Evolutionary conservation across 2,113 vertebrate species (phyloP).

Genomic region (Cardinalis cardinalis): DNA sequence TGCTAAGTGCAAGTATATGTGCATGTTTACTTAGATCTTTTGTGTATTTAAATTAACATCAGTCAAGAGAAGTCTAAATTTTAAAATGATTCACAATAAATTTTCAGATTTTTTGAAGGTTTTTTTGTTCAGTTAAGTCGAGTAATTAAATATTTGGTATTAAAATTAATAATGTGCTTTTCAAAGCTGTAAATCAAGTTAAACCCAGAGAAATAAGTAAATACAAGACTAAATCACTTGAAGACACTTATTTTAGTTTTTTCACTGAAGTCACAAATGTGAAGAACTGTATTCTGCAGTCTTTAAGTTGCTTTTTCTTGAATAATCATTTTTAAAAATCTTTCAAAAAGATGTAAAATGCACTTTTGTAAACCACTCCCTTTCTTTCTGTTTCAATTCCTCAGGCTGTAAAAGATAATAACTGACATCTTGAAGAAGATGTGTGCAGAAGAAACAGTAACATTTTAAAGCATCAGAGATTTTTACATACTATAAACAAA

Average conservation of each 20-base stretch:
- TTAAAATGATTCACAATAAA: not conserved
- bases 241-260: not conserved
- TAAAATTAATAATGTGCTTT: not conserved
- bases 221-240: not conserved
- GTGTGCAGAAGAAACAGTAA: not conserved
- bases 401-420: not conserved
- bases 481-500: not conserved
- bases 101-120: not conserved
- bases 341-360: not conserved
- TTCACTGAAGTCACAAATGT: not conserved
- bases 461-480: not conserved
- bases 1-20: not conserved
- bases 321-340: not conserved
- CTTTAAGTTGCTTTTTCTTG: not conserved
- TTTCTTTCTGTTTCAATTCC: not conserved
- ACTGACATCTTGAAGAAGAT: not conserved
- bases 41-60: not conserved
- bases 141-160: not conserved
- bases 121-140: rapidly evolving
- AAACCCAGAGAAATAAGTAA: not conserved
- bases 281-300: not conserved
- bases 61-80: not conserved
- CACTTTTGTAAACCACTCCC: not conserved
- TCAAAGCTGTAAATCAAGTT: not conserved
- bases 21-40: not conserved